These are phyloP conservation scores for Macropis europaea DNA, from an alignment of 2,888 invertebrate species.

Conservation along the genomic window DNA sequence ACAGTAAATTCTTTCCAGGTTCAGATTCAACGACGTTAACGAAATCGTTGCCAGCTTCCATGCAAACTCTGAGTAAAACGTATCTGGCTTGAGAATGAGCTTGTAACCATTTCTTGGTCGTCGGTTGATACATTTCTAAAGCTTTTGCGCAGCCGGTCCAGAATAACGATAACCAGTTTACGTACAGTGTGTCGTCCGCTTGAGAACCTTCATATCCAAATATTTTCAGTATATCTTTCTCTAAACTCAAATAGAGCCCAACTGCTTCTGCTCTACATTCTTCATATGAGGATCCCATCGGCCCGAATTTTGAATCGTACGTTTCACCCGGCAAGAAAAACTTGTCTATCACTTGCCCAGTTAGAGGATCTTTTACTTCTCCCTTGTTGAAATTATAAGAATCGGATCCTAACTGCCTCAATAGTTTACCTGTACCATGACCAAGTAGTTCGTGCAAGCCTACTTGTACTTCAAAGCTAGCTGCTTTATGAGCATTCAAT, in stretches of 20 bases:
- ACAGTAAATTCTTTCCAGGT: constrained; percentile 89
- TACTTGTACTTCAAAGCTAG: constrained; percentile 96
- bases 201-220: constrained; percentile 90
- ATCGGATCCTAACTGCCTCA: constrained; percentile 88
- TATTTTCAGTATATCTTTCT: constrained; percentile 88
- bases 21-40: constrained; percentile 88
- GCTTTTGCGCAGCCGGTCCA: constrained; percentile 93
- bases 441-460: constrained; percentile 97
- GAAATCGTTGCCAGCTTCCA: constrained; percentile 92
- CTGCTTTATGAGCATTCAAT: constrained; percentile 89
- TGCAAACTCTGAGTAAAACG: constrained; percentile 91
- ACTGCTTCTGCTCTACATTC: constrained; percentile 98
- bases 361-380: constrained; percentile 86
- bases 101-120: constrained; percentile 93
- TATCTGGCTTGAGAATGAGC: constrained; percentile 94
- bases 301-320: constrained; percentile 94
- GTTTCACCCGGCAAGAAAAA: constrained; percentile 95
- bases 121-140: constrained; percentile 94
- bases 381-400: constrained; percentile 90
- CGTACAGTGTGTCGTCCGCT: constrained; percentile 91
- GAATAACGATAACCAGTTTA: constrained; percentile 95
- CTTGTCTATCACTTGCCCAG: constrained; percentile 83
- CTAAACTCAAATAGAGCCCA: constrained; percentile 93
- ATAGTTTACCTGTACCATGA: constrained; percentile 96
- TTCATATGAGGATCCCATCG: constrained; percentile 94